These are phyloP conservation scores for Drosophila bocqueti DNA, from an alignment of 1,140 invertebrate genomes.

Conservation along the genomic window DNA sequence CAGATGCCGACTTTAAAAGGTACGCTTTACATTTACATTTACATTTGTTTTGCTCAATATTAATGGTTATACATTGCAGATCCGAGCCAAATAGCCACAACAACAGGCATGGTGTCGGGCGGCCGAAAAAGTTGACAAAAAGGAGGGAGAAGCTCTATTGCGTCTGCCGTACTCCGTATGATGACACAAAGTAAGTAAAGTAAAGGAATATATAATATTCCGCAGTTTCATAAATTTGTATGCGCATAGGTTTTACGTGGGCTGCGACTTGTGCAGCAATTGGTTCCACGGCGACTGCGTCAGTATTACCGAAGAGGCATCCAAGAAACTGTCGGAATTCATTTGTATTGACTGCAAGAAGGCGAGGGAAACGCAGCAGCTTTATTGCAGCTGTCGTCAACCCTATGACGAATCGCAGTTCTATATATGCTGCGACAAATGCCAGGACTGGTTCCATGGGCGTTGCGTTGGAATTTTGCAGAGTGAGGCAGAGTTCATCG, in stretches of 20 bases:
- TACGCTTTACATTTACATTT: background rate
- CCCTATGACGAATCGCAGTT: conserved; percentile 99
- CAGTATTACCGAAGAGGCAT: conserved; percentile 96
- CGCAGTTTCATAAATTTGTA: background rate
- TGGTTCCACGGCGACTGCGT: conserved; percentile 99
- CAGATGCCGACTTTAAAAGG: conserved; percentile 52
- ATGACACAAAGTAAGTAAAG: conserved; percentile 93
- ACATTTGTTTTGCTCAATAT: background rate
- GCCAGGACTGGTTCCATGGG: conserved; percentile 99
- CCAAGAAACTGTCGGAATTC: conserved; percentile 95
- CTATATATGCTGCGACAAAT: conserved; percentile 99
- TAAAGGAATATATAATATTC: background rate
- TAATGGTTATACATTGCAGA: background rate
- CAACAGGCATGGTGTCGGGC: conserved; percentile 56
- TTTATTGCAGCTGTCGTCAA: conserved; percentile 98
- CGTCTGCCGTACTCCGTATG: conserved; percentile 97
- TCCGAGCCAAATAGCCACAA: conserved; percentile 39
- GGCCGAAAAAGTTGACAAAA: conserved; percentile 86
- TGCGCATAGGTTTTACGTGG: conserved; percentile 95
- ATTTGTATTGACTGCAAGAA: conserved; percentile 95
- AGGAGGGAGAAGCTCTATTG: conserved; percentile 94
- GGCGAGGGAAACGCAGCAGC: conserved; percentile 94
- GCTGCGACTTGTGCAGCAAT: conserved; percentile 98
- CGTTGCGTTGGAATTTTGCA: conserved; percentile 98
- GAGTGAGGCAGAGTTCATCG: conserved; percentile 96